Base-by-base conservation (phyloP, 2,888 invertebrate genomes). In the Trissonchulus latispiculum region DNA sequence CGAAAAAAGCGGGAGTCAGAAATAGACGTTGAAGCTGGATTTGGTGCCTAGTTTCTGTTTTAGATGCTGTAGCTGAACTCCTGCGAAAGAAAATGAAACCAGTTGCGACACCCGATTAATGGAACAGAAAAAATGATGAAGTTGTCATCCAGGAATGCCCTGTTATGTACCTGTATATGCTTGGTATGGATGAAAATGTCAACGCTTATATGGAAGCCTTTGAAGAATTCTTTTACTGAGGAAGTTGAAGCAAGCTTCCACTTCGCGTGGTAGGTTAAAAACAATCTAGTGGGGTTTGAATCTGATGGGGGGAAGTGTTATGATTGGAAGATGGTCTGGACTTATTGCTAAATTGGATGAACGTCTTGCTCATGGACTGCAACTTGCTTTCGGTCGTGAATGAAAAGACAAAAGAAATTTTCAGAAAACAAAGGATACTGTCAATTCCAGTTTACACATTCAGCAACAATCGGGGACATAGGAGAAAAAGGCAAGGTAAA, bases 401-500 rank as follows among this genome's bases (percentile, higher is more conserved):
- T 48, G 48, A 23, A 48, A 48, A 48, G 23, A 23, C 23, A 15
- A 15, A 15, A 8, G 23, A 48, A 8, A 48, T 15, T 48, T 48
- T 23, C 48, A 48, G 48, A 8, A 48, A 23, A 32, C 33, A 32
- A 35, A 68, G 32, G 31, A 68, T 15, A 32, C 3, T 15, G 8
- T 68, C 3, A 68, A 68, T n/a, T n/a, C 15, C 3, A 8, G 29
- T n/a, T 2, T 32, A 68, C 35, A 15, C 8, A 8, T 68, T 68
- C 35, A 32, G 33, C 68, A 68, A 68, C n/a, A 68, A 68, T 2
- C 23, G 32, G 15, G 68, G 68, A 2, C 68, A 68, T 33, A 29
- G 8, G 68, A 2, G 68, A 15, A 68, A 68, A 32, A 35, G 32
- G 68, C 68, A 32, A 35, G 33, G 18, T 31, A 8, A 32, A 15